Evolutionary conservation across 2,888 invertebrate species (phyloP).

Genomic region (Diarsia dahlii): DNA sequence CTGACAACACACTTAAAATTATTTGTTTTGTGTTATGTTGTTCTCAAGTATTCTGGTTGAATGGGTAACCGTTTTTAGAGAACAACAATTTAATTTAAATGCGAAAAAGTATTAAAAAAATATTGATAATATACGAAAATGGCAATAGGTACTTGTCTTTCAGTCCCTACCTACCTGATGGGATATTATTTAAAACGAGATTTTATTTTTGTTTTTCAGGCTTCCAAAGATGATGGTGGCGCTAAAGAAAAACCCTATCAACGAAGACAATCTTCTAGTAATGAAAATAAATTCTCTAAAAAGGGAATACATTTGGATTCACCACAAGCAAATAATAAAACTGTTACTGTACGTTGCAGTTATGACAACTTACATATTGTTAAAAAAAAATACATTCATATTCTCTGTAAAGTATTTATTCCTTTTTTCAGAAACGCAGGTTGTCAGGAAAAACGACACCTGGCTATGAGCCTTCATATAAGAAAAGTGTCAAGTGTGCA

Average conservation of each 20-base stretch:
- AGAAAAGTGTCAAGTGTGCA: constrained; percentile 73
- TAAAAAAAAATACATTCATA: not conserved
- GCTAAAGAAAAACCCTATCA: not conserved
- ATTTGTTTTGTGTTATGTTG: constrained; percentile 1
- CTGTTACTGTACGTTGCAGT: constrained; percentile 28
- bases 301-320: constrained; percentile 6
- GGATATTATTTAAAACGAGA: not conserved
- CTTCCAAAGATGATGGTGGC: not conserved
- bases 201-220: constrained; percentile 40
- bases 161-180: not conserved
- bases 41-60: not conserved
- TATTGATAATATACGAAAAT: not conserved
- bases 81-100: not conserved
- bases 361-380: not conserved
- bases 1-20: not conserved
- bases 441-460: constrained; percentile 8
- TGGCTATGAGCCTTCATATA: constrained; percentile 35
- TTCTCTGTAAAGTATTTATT: not conserved
- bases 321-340: constrained; percentile 11
- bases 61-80: not conserved
- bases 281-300: constrained; percentile 7
- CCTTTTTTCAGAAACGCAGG: constrained; percentile 55
- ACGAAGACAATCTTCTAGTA: constrained; percentile 11
- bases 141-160: not conserved
- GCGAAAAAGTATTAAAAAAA: not conserved